These are phyloP conservation scores for Fulica atra DNA, from an alignment of 2,113 vertebrate species.

Conservation along the genomic window DNA sequence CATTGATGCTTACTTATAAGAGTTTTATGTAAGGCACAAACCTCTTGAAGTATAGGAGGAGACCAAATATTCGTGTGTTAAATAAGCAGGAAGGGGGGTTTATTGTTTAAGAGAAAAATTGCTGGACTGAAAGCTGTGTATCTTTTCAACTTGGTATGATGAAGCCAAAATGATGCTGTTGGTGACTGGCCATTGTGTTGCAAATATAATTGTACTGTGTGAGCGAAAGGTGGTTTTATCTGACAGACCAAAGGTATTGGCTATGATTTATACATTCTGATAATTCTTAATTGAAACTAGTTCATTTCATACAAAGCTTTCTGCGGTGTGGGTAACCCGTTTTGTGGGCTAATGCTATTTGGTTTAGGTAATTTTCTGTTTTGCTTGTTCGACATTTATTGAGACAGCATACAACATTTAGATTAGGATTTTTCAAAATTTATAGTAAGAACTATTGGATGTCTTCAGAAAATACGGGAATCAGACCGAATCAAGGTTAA, in stretches of 20 bases:
- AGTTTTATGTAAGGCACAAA: background rate
- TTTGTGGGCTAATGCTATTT: background rate
- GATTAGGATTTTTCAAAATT: background rate
- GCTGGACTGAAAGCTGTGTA: background rate
- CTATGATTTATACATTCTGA: background rate
- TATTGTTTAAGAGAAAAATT: background rate
- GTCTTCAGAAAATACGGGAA: constrained; percentile 32
- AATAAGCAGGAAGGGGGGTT: background rate
- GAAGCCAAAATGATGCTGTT: constrained; percentile 24
- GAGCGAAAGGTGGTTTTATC: constrained; percentile 22
- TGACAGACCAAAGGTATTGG: background rate
- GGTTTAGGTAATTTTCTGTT: background rate
- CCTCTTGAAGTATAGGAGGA: background rate
- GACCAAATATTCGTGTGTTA: background rate
- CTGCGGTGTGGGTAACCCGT: background rate
- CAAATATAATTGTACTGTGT: constrained; percentile 4
- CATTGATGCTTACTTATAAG: background rate
- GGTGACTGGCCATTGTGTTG: background rate
- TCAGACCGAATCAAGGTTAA: constrained; percentile 31
- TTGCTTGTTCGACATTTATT: constrained; percentile 1
- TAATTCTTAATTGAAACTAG: constrained; percentile 32
- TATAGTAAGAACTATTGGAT: constrained; percentile 19
- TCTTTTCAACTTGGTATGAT: constrained; percentile 1
- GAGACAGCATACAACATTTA: background rate
- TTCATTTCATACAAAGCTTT: constrained; percentile 4